Evolutionary conservation across 2,113 vertebrate genomes (phyloP), one percentile per base, ranked within the genome.

Genomic region (Gambusia holbrooki): DNA sequence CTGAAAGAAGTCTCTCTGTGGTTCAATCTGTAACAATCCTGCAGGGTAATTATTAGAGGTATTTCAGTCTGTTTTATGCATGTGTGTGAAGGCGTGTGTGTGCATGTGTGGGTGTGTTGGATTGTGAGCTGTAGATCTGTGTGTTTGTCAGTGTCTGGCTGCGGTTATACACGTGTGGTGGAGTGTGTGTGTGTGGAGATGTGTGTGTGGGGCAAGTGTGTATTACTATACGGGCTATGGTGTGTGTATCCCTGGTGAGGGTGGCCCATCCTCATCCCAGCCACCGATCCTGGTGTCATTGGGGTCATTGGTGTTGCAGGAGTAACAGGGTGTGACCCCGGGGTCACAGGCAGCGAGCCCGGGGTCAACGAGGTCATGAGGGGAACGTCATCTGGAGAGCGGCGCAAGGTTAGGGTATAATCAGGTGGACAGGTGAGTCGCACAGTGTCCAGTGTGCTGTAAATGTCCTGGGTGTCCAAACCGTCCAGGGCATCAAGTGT

Each of bases 201-300:
- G 91, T 98, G 97, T 90, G 96, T 97, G 87, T 98, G 97, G 51
- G 97, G 97, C 72, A 98, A 90, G 89, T 96, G 98, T n/a, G 95
- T 96, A 88, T 97, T 98, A 94, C 97, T 97, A 79, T 96, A 97
- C 2, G 96, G 96, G 77, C 94, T 96, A 81, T 96, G 96, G 93
- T 96, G 92, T 67, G 93, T 92, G 70, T 93, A 97, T 69, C 95
- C 96, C 88, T 96, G 97, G 92, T 97, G 97, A 29, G 96, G 96
- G 92, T 97, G 96, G 66, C 97, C 87, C 62, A 97, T 95, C 79
- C 97, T 96, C 94, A 98, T 96, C 29, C 94, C 96, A 29, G 95
- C 95, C 81, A 98, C 93, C 0, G 97, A 96, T 87, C 95, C 97
- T 32, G 98, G 97, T 64, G 97, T 96, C 97, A 98, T 97, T 88